Percentiles rank a stretch among this genome's conserved stretches.
Conservation (phyloP, 1,140 invertebrate genomes). For the Drosophila funebris region DNA sequence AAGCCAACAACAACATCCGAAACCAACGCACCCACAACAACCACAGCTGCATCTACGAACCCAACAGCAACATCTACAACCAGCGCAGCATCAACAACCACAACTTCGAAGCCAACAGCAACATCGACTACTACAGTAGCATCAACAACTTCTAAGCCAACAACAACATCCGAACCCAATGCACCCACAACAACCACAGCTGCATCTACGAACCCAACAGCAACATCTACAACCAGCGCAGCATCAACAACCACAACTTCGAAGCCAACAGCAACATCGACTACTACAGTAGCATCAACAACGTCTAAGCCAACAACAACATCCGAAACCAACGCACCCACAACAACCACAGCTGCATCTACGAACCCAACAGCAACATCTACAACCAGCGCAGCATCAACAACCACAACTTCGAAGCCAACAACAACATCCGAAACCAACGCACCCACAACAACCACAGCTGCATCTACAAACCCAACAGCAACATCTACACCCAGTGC, state of each 20-base stretch:
- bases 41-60: background rate
- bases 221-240: background rate
- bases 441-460: background rate
- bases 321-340: background rate
- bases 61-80: background rate
- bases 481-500: background rate
- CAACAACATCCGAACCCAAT: too few relatives aligned
- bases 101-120: background rate
- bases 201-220: background rate
- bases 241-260: background rate
- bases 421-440: constrained; percentile 10
- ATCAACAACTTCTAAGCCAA: too few relatives aligned
- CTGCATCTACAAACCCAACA: background rate
- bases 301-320: constrained; percentile 10
- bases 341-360: background rate
- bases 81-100: too few relatives aligned
- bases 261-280: background rate
- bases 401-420: background rate
- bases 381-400: background rate
- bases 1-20: constrained; percentile 1
- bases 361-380: constrained; percentile 8
- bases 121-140: background rate
- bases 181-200: background rate
- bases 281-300: background rate
- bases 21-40: background rate